Evolutionary conservation across 2,797 vertebrate species (phyloP).

Genomic region (Alectoris magna): DNA sequence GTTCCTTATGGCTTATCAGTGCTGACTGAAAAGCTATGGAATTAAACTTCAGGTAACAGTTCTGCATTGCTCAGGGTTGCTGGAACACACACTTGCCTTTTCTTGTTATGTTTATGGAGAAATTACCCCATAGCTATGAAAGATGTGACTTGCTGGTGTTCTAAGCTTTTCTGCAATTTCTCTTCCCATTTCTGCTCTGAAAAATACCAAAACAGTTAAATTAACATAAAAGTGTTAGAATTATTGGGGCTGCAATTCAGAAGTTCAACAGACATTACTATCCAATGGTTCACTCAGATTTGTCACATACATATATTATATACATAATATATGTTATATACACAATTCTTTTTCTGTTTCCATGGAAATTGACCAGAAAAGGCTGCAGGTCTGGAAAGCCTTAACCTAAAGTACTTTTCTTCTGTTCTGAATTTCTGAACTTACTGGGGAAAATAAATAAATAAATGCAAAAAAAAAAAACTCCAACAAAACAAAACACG

Average conservation of each 20-base stretch:
- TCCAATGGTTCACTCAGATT: neutral
- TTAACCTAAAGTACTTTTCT: neutral
- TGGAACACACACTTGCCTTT: neutral
- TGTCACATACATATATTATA: neutral
- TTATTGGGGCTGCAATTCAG: neutral
- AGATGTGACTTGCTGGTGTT: neutral
- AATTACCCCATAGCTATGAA: neutral
- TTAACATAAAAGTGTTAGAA: neutral
- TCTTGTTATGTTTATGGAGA: neutral
- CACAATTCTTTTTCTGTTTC: conserved; percentile 29
- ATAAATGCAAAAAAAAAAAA: too few species aligned
- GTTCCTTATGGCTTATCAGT: neutral
- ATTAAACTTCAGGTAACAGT: neutral
- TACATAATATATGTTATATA: too few species aligned
- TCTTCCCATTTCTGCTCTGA: neutral
- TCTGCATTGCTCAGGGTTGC: neutral
- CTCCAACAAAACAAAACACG: too few species aligned
- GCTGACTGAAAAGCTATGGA: neutral
- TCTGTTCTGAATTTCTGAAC: neutral
- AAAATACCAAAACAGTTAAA: neutral
- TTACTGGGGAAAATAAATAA: neutral
- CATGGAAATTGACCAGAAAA: conserved; percentile 29
- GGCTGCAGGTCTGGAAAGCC: neutral
- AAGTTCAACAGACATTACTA: conserved; percentile 16
- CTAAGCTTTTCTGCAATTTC: neutral